Evolutionary conservation across 2,888 invertebrate species (phyloP), one percentile per base, ranked within the genome.

Genomic region (Axea sp.): DNA sequence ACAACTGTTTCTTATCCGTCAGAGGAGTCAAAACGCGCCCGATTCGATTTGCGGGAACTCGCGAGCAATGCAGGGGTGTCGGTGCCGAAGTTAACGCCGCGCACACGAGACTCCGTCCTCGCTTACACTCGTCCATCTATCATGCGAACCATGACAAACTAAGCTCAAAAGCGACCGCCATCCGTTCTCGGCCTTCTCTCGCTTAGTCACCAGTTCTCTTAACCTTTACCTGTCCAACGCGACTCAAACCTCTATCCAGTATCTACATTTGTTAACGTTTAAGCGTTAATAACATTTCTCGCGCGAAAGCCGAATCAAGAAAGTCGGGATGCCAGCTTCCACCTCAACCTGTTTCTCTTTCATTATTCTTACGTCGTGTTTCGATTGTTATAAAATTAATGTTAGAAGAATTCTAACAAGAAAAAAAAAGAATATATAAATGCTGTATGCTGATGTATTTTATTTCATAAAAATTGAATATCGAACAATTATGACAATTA

Each of bases 91-190:
- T 71, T 73, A 71, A 75, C 67, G 49, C 51, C 30, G 43, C 45
- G 31, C 62, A 47, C 14, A 41, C 57, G 59, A 51, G 41, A 17
- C 53, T 55, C 31, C 67, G 79, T 45, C 33, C 26, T 65, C 30
- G 30, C 45, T 65, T 30, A 28, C 12, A 80, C 84, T 84, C 83
- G 82, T 84, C 78, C 86, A 86, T 86, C 84, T 86, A 86, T 86
- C 86, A 86, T 83, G 80, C 84, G 83, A 84, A 82, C 85, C 86
- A 87, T 86, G 86, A 86, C 86, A 86, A 86, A 87, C 85, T 81
- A 80, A 80, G 82, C 84, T 86, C 86, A 87, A 87, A 87, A 86
- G 86, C 84, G 78, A 83, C 86, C 86, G 86, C 85, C 85, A 76
- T 77, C 78, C 73, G 68, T 76, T 76, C 77, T 76, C 76, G 73